Conservation (phyloP, 2,113 vertebrate genomes). For the Mormoops blainvillei region DNA sequence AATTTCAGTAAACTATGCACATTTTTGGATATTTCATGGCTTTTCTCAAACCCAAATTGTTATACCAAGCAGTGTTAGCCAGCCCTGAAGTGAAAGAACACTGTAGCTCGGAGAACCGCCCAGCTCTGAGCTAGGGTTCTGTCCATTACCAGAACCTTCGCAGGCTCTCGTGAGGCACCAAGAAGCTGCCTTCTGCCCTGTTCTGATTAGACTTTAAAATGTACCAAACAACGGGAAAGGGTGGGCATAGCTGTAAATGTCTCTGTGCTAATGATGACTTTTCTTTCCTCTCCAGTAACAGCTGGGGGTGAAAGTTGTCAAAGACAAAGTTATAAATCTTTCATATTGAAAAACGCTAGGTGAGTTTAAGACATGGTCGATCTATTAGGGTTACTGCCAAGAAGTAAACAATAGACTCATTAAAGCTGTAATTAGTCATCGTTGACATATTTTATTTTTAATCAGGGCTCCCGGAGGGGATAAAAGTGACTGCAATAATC, state of each 20-base stretch:
- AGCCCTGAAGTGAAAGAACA: background rate
- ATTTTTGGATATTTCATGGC: background rate
- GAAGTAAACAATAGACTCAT: slow-evolving; percentile 53
- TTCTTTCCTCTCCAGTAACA: slow-evolving; percentile 29
- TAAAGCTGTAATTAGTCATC: slow-evolving; percentile 52
- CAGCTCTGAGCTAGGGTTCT: background rate
- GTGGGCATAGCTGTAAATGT: background rate
- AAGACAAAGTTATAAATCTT: slow-evolving; percentile 52
- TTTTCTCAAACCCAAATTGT: background rate
- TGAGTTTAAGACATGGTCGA: slow-evolving; percentile 22
- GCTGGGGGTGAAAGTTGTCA: background rate
- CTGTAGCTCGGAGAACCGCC: rapidly evolving
- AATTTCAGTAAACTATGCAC: background rate
- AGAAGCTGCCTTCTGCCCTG: background rate
- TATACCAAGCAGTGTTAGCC: background rate
- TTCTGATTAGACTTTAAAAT: slow-evolving; percentile 39
- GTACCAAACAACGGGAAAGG: background rate
- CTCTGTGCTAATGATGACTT: slow-evolving; percentile 40
- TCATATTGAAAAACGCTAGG: slow-evolving; percentile 44
- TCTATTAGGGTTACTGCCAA: slow-evolving; percentile 30
- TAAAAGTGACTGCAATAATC: slow-evolving; percentile 24
- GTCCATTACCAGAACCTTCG: background rate
- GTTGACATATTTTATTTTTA: slow-evolving; percentile 42
- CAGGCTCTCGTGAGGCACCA: background rate
- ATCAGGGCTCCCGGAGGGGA: slow-evolving; percentile 1